phyloP scores from a whole-genome alignment of 2,888 invertebrate genomes.

The Carpatolechia fugitivella region DNA sequence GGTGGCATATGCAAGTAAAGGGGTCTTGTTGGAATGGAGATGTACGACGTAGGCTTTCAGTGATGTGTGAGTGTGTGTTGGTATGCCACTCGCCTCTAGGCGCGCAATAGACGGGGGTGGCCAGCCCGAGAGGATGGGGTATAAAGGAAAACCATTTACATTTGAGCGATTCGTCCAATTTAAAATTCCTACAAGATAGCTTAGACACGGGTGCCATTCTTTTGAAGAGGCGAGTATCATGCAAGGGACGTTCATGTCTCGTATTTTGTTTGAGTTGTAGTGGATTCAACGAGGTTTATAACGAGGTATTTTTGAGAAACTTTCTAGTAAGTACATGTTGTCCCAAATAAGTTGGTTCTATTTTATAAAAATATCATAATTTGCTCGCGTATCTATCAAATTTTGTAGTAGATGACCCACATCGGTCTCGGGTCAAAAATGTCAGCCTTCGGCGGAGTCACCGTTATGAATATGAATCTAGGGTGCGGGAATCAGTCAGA shows the following conservation, averaged over 20 bases:
- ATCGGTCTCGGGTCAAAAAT: conserved; percentile 52
- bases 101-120: conserved; percentile 77
- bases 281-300: conserved; percentile 50
- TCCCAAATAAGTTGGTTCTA: background rate
- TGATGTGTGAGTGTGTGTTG: conserved; percentile 72
- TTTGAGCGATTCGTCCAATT: conserved; percentile 81
- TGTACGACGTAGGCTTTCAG: conserved; percentile 64
- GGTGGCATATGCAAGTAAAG: conserved; percentile 66
- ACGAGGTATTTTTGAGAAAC: conserved; percentile 27
- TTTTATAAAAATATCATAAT: conserved; percentile 24
- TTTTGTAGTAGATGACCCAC: conserved; percentile 40
- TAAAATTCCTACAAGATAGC: conserved; percentile 81
- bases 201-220: conserved; percentile 78
- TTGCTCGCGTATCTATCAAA: conserved; percentile 38
- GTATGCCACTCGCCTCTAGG: conserved; percentile 78
- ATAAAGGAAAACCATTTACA: conserved; percentile 81
- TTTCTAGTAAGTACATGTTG: conserved; percentile 6
- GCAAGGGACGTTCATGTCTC: conserved; percentile 55
- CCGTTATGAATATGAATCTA: conserved; percentile 77
- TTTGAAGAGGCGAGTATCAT: conserved; percentile 73
- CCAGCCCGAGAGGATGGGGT: conserved; percentile 75
- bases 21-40: conserved; percentile 62
- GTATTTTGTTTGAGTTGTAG: conserved; percentile 40
- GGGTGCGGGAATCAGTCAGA: conserved; percentile 71
- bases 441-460: conserved; percentile 54